phyloP scores from a whole-genome alignment of 2,113 vertebrate genomes.

The Cyprinus carpio region DNA sequence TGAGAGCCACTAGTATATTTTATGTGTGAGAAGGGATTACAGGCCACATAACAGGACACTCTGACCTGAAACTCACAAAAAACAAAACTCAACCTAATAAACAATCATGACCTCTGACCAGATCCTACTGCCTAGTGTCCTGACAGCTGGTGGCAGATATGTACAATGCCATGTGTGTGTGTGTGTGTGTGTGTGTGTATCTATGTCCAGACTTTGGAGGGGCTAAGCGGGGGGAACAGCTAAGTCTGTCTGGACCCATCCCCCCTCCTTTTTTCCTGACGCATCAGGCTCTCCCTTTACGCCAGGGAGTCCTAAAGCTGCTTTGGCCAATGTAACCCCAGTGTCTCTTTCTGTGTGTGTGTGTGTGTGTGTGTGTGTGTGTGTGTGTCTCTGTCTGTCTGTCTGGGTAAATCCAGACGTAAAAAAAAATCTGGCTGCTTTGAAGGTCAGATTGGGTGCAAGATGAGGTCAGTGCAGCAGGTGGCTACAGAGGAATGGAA shows the following conservation, averaged over 20 bases:
- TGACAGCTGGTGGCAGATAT: slow-evolving; percentile 30
- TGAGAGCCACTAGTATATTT: background rate
- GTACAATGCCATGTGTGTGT: background rate
- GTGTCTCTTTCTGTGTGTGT: slow-evolving; percentile 21
- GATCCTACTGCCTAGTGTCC: slow-evolving; percentile 38
- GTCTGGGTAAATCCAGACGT: background rate
- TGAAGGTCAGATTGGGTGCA: background rate
- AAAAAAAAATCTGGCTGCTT: background rate
- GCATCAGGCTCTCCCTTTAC: slow-evolving; percentile 34
- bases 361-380: no score
- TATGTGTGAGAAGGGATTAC: slow-evolving; percentile 25
- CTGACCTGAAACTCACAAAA: slow-evolving; percentile 30
- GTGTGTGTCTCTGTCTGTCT: slow-evolving; percentile 9
- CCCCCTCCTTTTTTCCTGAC: slow-evolving; percentile 41
- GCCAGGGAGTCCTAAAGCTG: slow-evolving; percentile 50
- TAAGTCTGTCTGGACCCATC: slow-evolving; percentile 57
- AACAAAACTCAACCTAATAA: slow-evolving; percentile 33
- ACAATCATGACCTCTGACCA: slow-evolving; percentile 33
- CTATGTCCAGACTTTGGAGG: slow-evolving; percentile 25
- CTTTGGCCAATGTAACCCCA: slow-evolving; percentile 36
- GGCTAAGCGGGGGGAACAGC: slow-evolving; percentile 32
- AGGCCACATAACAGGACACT: slow-evolving; percentile 1
- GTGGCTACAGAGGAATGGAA: background rate
- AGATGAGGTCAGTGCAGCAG: slow-evolving; percentile 8
- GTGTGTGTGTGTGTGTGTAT: slow-evolving; percentile 19